Conservation (phyloP, 2,113 vertebrate genomes). For the Psilopogon haemacephalus region DNA sequence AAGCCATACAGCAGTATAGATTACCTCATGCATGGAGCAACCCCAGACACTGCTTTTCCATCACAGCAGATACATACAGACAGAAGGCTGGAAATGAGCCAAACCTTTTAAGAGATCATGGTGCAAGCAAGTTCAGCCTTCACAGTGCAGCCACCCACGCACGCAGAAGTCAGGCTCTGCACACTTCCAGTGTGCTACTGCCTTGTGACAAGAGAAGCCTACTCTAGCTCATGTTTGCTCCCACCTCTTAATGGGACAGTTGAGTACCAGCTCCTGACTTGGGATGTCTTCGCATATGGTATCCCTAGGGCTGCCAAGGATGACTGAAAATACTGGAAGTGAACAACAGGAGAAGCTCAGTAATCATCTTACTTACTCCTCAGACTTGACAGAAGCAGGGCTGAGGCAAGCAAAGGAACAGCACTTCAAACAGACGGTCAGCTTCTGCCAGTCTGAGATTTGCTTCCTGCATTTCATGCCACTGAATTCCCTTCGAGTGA, state of each 20-base stretch:
- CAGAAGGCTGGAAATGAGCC: slow-evolving; percentile 24
- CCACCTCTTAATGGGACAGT: slow-evolving; percentile 8
- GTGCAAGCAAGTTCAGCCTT: background rate
- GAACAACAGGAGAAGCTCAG: slow-evolving; percentile 29
- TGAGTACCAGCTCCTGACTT: background rate
- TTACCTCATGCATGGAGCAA: background rate
- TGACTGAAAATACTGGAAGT: slow-evolving; percentile 37
- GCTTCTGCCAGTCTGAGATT: background rate
- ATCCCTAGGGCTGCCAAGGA: slow-evolving; percentile 4
- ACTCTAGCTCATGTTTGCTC: background rate
- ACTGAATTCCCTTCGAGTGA: background rate
- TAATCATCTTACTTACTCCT: background rate
- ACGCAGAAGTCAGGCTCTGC: background rate
- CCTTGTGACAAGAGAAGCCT: background rate
- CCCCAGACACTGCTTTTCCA: background rate
- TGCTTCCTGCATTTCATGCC: background rate
- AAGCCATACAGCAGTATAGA: background rate
- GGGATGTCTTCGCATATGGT: background rate
- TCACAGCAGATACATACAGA: background rate
- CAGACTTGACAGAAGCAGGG: background rate
- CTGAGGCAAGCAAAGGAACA: slow-evolving; percentile 31
- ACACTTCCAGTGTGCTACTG: background rate
- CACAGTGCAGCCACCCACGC: background rate
- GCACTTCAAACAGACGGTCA: slow-evolving; percentile 21
- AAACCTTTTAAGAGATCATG: background rate